Conservation (phyloP, 1,140 invertebrate species). For the Heliconius nattereri region DNA sequence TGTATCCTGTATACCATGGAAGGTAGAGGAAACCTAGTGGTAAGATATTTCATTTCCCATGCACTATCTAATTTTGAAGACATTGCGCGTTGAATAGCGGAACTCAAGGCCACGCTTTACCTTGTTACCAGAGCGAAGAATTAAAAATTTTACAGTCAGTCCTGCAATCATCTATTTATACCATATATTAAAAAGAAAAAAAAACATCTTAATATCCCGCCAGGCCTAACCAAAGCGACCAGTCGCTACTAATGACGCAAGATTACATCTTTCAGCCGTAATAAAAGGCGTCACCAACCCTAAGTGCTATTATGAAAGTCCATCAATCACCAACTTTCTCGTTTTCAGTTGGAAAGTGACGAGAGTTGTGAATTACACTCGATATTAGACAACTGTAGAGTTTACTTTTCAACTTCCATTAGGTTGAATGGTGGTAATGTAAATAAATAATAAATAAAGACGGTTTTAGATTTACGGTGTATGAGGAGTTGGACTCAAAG, state of each 20-base stretch:
- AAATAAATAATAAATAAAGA: no score
- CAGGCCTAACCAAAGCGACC: not conserved
- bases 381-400: no score
- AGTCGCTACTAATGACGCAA: not conserved
- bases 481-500: no score
- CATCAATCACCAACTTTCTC: slow-evolving; percentile 9
- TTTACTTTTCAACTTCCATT: not conserved
- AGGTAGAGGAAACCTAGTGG: no score
- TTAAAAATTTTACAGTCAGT: no score
- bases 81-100: no score
- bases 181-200: not conserved
- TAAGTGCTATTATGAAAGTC: slow-evolving; percentile 6
- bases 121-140: no score
- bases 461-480: no score
- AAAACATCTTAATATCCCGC: not conserved
- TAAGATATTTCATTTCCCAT: no score
- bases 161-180: not conserved
- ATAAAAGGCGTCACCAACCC: not conserved
- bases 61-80: no score
- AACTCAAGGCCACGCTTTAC: no score
- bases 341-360: not conserved
- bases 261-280: slow-evolving; percentile 4
- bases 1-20: no score
- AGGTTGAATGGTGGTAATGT: not conserved
- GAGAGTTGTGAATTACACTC: not conserved